A percentile compares a stretch with the other conserved stretches of the same genome.
Conservation (phyloP, 2,113 vertebrate species). For the Tinamus guttatus region DNA sequence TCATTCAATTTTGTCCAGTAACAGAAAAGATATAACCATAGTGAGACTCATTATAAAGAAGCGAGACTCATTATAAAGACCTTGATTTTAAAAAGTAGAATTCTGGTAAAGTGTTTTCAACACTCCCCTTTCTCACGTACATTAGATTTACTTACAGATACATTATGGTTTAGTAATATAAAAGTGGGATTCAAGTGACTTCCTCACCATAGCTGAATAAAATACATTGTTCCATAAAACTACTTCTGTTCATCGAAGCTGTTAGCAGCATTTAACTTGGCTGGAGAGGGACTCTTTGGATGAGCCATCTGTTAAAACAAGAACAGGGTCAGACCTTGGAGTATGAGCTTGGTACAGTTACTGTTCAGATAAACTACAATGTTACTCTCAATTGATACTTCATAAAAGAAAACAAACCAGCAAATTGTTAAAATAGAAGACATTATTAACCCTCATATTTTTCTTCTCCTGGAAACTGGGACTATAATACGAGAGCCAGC, state of each 20-base stretch:
- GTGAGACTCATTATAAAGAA: fast-evolving
- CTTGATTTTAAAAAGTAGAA: not conserved
- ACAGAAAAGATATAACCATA: not conserved
- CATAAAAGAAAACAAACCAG: not conserved
- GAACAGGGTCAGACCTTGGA: not conserved
- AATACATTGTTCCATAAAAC: not conserved
- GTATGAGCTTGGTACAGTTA: not conserved
- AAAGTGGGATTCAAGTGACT: not conserved
- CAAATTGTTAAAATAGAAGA: not conserved
- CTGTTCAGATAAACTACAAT: not conserved
- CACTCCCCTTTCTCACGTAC: fast-evolving
- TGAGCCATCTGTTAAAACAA: slow-evolving; percentile 78
- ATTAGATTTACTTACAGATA: not conserved
- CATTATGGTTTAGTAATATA: not conserved
- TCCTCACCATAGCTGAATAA: not conserved
- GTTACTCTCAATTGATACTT: not conserved
- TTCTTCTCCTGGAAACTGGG: not conserved
- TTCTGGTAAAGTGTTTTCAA: not conserved
- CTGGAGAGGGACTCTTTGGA: slow-evolving; percentile 77
- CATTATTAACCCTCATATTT: not conserved
- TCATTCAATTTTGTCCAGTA: not conserved
- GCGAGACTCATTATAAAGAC: fast-evolving
- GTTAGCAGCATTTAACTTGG: slow-evolving; percentile 48
- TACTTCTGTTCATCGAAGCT: slow-evolving; percentile 78
- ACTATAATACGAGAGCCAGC: fast-evolving